Percentiles rank a stretch among this genome's conserved stretches.
These are phyloP conservation scores for Callochromis pleurospilus DNA, from an alignment of 2,113 vertebrate species.

Conservation along the genomic window DNA sequence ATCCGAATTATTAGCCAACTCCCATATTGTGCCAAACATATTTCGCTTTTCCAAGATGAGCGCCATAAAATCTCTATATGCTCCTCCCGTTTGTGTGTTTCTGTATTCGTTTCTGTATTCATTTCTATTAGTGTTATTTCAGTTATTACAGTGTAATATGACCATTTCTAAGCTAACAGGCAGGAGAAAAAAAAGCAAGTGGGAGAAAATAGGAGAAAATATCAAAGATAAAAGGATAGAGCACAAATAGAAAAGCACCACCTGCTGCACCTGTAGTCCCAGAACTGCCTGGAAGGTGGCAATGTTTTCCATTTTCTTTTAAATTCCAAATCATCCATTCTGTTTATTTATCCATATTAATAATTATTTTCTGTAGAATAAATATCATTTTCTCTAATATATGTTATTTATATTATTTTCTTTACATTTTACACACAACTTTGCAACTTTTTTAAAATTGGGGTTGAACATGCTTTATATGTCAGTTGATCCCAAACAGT, in stretches of 20 bases:
- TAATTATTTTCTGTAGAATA: not conserved
- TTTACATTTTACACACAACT: not conserved
- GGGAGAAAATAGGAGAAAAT: not conserved
- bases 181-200: fast-evolving
- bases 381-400: not conserved
- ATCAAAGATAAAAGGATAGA: not conserved
- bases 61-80: not conserved
- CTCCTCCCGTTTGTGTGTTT: not conserved
- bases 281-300: not conserved
- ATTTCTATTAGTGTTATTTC: not conserved
- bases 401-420: not conserved
- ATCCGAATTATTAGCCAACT: not conserved
- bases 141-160: not conserved
- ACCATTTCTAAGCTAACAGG: not conserved
- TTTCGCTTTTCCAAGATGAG: not conserved
- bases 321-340: not conserved
- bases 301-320: not conserved
- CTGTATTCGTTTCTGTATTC: not conserved
- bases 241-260: not conserved
- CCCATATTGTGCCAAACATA: not conserved
- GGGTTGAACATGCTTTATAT: not conserved
- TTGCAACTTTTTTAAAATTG: not conserved
- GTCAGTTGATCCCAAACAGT: not conserved
- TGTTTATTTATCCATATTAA: not conserved
- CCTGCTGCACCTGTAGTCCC: not conserved